phyloP scores from a whole-genome alignment of 2,888 invertebrate genomes.

The Papilio elwesi region DNA sequence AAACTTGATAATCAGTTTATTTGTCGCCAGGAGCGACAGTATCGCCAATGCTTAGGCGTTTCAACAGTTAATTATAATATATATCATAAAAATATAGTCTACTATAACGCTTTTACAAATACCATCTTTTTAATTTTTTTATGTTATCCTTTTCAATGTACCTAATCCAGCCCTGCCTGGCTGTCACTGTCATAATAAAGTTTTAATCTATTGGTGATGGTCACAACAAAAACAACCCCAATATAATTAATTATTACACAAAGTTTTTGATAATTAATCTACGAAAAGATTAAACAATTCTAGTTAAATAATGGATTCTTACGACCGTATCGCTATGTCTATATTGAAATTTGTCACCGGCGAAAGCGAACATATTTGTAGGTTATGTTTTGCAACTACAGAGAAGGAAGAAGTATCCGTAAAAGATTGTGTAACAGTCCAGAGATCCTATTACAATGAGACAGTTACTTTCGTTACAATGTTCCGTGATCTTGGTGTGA shows the following conservation, averaged over 20 bases:
- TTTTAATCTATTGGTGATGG: neutral
- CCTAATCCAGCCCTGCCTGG: too few relatives aligned
- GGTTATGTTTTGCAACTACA: conserved; percentile 70
- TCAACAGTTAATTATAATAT: too few relatives aligned
- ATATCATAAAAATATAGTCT: too few relatives aligned
- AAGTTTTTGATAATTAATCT: neutral
- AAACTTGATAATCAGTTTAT: too few relatives aligned
- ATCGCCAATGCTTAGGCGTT: too few relatives aligned
- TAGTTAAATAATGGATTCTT: conserved; percentile 49
- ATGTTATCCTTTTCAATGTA: too few relatives aligned
- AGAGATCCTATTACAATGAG: conserved; percentile 57
- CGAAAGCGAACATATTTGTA: conserved; percentile 64
- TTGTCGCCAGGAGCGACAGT: too few relatives aligned
- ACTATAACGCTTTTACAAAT: too few relatives aligned
- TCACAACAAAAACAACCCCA: neutral
- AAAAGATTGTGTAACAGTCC: conserved; percentile 56
- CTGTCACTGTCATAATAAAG: neutral
- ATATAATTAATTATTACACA: neutral
- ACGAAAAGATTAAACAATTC: too few relatives aligned
- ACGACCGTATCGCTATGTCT: conserved; percentile 46
- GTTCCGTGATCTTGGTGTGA: conserved; percentile 64
- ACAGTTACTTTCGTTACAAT: conserved; percentile 60
- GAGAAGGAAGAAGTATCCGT: conserved; percentile 54
- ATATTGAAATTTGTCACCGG: conserved; percentile 63
- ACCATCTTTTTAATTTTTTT: too few relatives aligned